phyloP scores from a whole-genome alignment of 2,113 vertebrate genomes.

The Pseudorhombus dupliciocellatus region DNA sequence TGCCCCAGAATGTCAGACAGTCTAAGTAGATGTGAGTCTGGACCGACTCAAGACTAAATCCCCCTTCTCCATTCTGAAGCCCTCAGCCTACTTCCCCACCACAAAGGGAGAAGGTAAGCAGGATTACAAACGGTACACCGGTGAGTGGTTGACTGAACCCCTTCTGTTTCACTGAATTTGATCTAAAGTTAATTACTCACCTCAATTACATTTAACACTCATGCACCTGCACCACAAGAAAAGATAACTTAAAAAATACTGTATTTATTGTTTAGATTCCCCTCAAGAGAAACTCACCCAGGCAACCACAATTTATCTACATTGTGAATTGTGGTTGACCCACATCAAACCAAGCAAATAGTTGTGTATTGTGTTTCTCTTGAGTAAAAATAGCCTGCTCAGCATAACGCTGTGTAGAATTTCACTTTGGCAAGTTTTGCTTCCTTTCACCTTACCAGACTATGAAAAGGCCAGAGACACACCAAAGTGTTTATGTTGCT shows the following conservation, averaged over 20 bases:
- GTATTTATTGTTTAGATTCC: conserved; percentile 68
- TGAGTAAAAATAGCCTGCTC: conserved; percentile 44
- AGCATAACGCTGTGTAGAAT: conserved; percentile 26
- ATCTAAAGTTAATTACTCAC: conserved; percentile 14
- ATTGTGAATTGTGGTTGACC: conserved; percentile 15
- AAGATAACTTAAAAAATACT: conserved; percentile 17
- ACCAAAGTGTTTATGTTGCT: conserved; percentile 24
- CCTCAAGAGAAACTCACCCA: conserved; percentile 33
- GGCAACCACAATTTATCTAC: conserved; percentile 29
- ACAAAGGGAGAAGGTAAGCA: conserved; percentile 60
- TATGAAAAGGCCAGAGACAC: conserved; percentile 21
- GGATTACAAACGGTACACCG: conserved; percentile 63
- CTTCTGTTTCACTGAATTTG: conserved; percentile 40
- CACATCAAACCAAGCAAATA: conserved; percentile 44
- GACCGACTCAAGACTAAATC: conserved; percentile 68
- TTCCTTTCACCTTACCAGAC: conserved; percentile 36
- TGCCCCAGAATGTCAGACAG: conserved; percentile 73
- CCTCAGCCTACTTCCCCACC: conserved; percentile 37
- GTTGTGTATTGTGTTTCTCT: conserved; percentile 38
- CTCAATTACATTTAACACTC: conserved; percentile 41
- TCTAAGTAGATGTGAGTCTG: conserved; percentile 75
- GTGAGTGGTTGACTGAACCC: conserved; percentile 53
- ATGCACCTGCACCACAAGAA: conserved; percentile 17
- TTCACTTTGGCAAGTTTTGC: conserved; percentile 42
- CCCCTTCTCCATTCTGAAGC: conserved; percentile 53